These are phyloP conservation scores for Engystomops pustulosus DNA, from an alignment of 2,113 vertebrate genomes.

Conservation along the genomic window DNA sequence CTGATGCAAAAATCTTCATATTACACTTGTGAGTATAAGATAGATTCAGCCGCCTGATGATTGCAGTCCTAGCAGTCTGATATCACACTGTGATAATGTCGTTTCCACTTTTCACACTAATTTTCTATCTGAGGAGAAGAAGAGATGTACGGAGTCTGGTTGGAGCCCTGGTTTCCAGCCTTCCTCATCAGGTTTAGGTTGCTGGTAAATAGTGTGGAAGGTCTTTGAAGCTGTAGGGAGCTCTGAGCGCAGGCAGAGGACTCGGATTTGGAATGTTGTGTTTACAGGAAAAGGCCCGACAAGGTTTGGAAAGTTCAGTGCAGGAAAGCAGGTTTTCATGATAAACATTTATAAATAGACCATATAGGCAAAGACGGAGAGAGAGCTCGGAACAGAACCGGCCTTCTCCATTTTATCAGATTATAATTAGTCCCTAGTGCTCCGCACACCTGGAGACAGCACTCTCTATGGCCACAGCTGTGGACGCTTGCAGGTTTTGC, in stretches of 20 bases:
- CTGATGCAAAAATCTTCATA: neutral
- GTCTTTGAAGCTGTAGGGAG: neutral
- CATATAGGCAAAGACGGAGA: neutral
- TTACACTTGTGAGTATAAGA: neutral
- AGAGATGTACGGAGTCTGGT: neutral
- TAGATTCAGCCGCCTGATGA: neutral
- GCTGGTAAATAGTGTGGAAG: too few species aligned
- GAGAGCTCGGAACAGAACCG: neutral
- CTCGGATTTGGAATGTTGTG: neutral
- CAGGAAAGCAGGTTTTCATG: constrained; percentile 3
- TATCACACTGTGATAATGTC: neutral
- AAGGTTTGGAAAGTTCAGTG: constrained; percentile 19
- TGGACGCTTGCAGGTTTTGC: constrained; percentile 26
- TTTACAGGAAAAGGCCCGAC: constrained; percentile 4
- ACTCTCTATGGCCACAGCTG: neutral
- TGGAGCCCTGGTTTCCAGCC: neutral
- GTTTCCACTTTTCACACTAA: neutral
- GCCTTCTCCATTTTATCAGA: constrained; percentile 4
- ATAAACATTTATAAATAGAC: constrained; percentile 34
- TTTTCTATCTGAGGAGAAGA: neutral
- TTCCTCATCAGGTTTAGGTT: neutral
- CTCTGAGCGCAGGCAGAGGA: neutral
- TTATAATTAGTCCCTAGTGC: constrained; percentile 25
- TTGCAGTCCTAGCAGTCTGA: neutral
- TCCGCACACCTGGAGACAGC: constrained; percentile 12